Percentiles rank a stretch among this genome's conserved stretches.
phyloP scores from a whole-genome alignment of 2,113 vertebrate genomes.

The Himantopus leucocephalus region DNA sequence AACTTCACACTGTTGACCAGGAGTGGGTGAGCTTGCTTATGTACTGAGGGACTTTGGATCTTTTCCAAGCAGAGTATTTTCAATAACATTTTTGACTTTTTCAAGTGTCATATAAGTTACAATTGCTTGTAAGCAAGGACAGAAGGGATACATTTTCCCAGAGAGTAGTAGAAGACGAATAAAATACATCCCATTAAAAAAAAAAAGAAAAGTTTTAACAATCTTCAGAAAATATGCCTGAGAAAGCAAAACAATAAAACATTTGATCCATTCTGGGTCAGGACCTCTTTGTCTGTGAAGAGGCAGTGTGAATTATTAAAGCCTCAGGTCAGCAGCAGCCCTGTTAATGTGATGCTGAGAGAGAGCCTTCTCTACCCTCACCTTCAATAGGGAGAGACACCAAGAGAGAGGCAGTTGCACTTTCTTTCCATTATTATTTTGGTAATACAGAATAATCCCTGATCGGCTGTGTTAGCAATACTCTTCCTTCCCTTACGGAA shows the following conservation, averaged over 20 bases:
- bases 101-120: neutral
- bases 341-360: neutral
- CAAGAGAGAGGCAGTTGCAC: neutral
- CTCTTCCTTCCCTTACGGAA: neutral
- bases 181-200: neutral
- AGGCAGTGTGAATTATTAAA: neutral
- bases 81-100: neutral
- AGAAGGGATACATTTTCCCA: neutral
- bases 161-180: neutral
- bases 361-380: neutral
- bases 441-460: neutral
- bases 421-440: neutral
- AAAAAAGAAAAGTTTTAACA: neutral
- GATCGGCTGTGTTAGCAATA: neutral
- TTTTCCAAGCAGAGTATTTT: neutral
- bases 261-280: constrained; percentile 1
- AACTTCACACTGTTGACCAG: neutral
- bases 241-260: constrained; percentile 9
- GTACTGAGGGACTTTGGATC: neutral
- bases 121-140: neutral
- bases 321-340: neutral
- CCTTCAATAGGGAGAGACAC: neutral
- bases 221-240: neutral
- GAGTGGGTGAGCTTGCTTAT: neutral
- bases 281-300: neutral